phyloP scores from a whole-genome alignment of 2,113 vertebrate species.

The Anser brachyrhynchus region DNA sequence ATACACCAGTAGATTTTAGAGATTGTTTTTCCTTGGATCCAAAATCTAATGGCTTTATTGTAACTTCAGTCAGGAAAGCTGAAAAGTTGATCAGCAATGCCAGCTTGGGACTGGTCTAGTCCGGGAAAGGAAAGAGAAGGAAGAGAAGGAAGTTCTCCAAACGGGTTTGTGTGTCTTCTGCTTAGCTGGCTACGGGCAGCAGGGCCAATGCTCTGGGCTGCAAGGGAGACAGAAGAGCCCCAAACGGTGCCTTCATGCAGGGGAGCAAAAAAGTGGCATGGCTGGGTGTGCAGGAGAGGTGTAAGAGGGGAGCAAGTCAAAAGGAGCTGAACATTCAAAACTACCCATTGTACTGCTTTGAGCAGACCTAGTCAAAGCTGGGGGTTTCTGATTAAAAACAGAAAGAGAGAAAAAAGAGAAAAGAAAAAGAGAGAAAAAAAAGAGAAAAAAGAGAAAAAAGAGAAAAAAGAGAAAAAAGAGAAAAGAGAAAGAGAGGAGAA shows the following conservation, averaged over 20 bases:
- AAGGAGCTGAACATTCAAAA: not conserved
- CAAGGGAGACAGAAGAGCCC: not conserved
- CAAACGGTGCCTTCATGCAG: not conserved
- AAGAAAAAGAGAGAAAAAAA: no score
- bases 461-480: no score
- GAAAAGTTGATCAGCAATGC: not conserved
- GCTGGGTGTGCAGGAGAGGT: not conserved
- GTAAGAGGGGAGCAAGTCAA: not conserved
- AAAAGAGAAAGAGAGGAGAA: no score
- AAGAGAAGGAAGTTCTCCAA: not conserved
- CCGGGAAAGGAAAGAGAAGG: not conserved
- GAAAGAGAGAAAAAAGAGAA: not conserved
- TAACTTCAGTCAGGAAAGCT: not conserved
- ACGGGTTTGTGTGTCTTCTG: not conserved
- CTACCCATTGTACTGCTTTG: not conserved
- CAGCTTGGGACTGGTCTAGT: not conserved
- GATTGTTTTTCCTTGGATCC: fast-evolving
- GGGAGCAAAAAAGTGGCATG: not conserved
- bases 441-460: no score
- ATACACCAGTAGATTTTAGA: not conserved
- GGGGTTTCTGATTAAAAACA: not conserved
- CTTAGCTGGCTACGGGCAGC: fast-evolving
- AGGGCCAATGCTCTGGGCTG: not conserved
- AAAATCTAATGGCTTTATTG: not conserved
- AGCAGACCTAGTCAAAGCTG: not conserved